Evolutionary conservation across 2,888 invertebrate genomes (phyloP).

Genomic region (Gandaritis pyraliata): DNA sequence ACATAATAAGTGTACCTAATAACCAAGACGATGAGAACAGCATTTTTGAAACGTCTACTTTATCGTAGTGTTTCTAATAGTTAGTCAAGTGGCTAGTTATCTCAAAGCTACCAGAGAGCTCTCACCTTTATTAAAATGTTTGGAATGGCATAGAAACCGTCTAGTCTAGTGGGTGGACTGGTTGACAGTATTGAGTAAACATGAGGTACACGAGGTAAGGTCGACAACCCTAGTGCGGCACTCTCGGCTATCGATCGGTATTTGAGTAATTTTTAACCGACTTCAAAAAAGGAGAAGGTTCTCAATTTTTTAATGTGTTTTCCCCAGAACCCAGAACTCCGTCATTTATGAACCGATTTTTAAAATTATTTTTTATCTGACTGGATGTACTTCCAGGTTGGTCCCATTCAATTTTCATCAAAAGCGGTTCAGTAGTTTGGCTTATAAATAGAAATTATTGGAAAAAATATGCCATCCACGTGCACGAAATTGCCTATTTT

Average conservation of each 20-base stretch:
- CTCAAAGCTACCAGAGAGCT: conserved; percentile 51
- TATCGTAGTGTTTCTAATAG: conserved; percentile 10
- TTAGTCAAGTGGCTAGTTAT: conserved; percentile 29
- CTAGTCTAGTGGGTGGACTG: conserved; percentile 76
- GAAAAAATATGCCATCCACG: too few species aligned
- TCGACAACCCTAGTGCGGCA: conserved; percentile 66
- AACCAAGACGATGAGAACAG: not conserved
- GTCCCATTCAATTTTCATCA: too few species aligned
- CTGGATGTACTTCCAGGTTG: too few species aligned
- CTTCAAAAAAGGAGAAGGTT: too few species aligned
- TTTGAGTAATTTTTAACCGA: conserved; percentile 56
- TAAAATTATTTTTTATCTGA: too few species aligned
- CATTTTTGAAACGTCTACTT: conserved; percentile 9
- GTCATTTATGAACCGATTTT: too few species aligned
- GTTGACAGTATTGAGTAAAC: conserved; percentile 74
- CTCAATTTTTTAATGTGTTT: too few species aligned
- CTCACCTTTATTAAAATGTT: conserved; percentile 57
- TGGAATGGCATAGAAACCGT: conserved; percentile 66
- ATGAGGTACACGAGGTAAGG: conserved; percentile 62
- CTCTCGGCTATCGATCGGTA: conserved; percentile 64
- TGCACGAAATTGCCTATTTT: too few species aligned
- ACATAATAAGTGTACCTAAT: too few species aligned
- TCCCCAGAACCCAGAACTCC: too few species aligned
- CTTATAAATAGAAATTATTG: too few species aligned
- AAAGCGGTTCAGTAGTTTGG: too few species aligned